Evolutionary conservation across 2,113 vertebrate genomes (phyloP), one percentile per base, ranked within the genome.

Genomic region (Atherinomorus stipes): DNA sequence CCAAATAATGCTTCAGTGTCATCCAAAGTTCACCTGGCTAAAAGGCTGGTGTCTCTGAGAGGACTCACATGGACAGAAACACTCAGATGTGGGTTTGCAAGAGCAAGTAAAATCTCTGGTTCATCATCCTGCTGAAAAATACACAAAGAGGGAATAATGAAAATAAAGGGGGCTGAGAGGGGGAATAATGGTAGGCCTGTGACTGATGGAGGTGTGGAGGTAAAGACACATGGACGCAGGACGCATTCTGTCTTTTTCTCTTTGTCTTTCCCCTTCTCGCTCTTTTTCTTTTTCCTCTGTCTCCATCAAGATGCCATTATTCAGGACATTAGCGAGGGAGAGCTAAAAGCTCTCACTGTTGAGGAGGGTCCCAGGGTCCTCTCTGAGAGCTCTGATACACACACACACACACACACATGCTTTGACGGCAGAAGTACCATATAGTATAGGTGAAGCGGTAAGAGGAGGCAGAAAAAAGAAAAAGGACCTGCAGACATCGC

Each of bases 301-400:
- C 77, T 90, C 89, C 83, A 93, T 94, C 91, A 92, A 94, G 92
- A 93, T 92, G 84, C 90, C 92, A 94, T 94, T 94, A 94, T 93
- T 93, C 90, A 92, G 91, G 91, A 95, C 93, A 94, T 94, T 94
- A 95, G 93, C 64, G 74, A 89, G 85, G 91, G 92, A 87, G 91
- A 93, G 92, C 93, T 95, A 95, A 95, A 95, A 94, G 94, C 94
- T 91, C 91, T 94, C 92, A 89, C 89, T 86, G 88, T 89, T 71
- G 88, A 92, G 88, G 88, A 92, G 89, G 93, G 93, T 93, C 91
- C 92, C 84, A 86, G 92, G 94, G 94, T 94, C 93, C 88, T 90
- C 76, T 71, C 79, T 86, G 87, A 88, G 91, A 90, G 88, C 90
- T 52, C 70, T 70, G 78, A 78, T 72, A 58, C 79, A 61, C 51